Base-by-base conservation (phyloP, 2,797 vertebrate genomes). In the Vespertilio murinus region DNA sequence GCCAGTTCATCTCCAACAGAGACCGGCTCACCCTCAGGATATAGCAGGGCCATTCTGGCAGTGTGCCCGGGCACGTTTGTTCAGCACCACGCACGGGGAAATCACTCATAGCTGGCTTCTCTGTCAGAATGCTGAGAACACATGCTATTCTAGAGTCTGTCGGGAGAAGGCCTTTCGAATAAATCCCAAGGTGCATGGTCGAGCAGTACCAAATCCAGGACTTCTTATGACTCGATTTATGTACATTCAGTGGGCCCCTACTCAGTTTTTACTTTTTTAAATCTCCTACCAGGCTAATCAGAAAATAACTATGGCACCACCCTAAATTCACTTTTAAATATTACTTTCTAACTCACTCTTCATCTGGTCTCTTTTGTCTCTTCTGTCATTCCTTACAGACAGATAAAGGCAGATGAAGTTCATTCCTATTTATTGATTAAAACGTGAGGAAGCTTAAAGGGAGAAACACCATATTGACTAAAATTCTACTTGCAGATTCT, bases 391-490 rank as follows among this genome's bases (percentile, higher is more conserved):
- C 49, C 8, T 69, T 77, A 42, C 22, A 35, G 30, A 33, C 25
- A 88, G 71, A 10, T 83, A 83, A 83, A 79, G 59, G 13, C 20
- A 82, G n/a, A 40, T 79, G 30, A 80, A 75, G 35, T 83, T 71
- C 52, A 71, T 89, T 35, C 28, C 45, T 84, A 2, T 64, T 86
- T 73, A 56, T 75, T 71, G 73, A 84, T 71, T 89, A 79, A 90
- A 85, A 33, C 42, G 25, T 28, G 20, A 47, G 20, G 25, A 75
- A 45, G 61, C 70, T 45, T 25, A 49, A 65, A 82, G 45, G 54
- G 33, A 83, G 61, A 84, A 73, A 25, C 30, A 52, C n/a, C 3
- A 1, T 16, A 30, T 35, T 42, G 30, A 74, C 64, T 86, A 22
- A 74, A 49, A 75, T 20, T 52, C 73, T n/a, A 75, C 18, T 33